These are phyloP conservation scores for Teleogryllus occipitalis DNA, from an alignment of 1,140 invertebrate species.

Conservation along the genomic window DNA sequence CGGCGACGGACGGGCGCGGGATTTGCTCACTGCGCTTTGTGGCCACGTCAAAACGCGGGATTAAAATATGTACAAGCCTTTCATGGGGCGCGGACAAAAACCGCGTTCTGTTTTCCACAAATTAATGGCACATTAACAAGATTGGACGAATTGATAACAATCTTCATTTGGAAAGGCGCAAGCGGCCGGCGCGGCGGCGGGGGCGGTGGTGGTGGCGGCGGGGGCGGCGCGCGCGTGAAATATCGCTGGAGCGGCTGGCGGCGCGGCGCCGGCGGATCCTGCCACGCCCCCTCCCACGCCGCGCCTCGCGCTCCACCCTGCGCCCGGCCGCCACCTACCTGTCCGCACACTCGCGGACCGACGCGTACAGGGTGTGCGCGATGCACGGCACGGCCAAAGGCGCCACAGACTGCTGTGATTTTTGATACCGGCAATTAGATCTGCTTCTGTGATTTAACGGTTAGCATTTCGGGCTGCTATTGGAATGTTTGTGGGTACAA, in stretches of 20 bases:
- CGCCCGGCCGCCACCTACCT: no score
- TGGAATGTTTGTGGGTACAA: no score
- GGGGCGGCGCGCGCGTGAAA: neutral
- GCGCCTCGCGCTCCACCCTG: no score
- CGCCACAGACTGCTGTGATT: no score
- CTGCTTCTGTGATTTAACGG: no score
- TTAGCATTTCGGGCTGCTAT: no score
- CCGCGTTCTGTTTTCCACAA: neutral
- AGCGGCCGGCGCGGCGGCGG: no score
- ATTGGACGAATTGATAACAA: neutral
- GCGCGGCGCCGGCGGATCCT: neutral
- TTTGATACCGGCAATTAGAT: no score
- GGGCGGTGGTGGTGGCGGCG: no score
- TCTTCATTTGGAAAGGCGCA: neutral
- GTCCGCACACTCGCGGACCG: no score
- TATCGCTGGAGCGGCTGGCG: neutral
- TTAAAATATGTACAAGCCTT: neutral
- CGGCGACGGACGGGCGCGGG: neutral
- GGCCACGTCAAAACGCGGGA: neutral
- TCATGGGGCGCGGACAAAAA: neutral
- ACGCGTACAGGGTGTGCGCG: no score
- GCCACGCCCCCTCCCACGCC: neutral
- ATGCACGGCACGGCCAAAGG: no score
- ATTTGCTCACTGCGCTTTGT: neutral
- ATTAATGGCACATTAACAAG: conserved; percentile 5